Percentiles rank a stretch among this genome's conserved stretches.
Conservation (phyloP, 2,888 invertebrate genomes). For the Epistrophe eligans region DNA sequence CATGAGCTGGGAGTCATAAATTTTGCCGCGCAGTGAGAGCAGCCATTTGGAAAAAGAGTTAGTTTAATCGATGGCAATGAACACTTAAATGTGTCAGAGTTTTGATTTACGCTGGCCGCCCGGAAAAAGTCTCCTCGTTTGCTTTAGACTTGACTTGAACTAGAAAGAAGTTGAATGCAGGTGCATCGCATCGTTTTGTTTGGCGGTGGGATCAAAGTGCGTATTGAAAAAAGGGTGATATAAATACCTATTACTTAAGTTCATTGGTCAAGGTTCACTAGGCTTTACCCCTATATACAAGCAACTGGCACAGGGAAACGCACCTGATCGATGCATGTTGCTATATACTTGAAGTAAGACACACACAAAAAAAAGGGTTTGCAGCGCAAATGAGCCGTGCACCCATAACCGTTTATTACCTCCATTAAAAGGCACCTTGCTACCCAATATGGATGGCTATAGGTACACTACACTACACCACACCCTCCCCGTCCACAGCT, state of each 20-base stretch:
- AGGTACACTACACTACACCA: not conserved
- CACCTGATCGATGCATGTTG: conserved; percentile 56
- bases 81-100: conserved; percentile 69
- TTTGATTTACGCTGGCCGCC: conserved; percentile 70
- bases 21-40: conserved; percentile 27
- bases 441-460: conserved; percentile 63
- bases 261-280: conserved; percentile 73
- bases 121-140: conserved; percentile 4
- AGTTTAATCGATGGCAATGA: conserved; percentile 65
- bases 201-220: conserved; percentile 62
- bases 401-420: conserved; percentile 72
- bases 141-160: conserved; percentile 45
- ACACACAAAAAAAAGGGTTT: conserved; percentile 57
- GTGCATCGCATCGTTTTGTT: conserved; percentile 24
- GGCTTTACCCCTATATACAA: conserved; percentile 13
- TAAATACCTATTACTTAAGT: conserved; percentile 16
- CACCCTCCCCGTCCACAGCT: not conserved
- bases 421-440: conserved; percentile 74
- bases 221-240: conserved; percentile 33
- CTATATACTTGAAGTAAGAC: not conserved
- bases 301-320: too few relatives aligned
- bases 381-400: conserved; percentile 73
- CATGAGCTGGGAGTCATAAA: conserved; percentile 69
- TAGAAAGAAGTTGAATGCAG: conserved; percentile 72
- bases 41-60: conserved; percentile 57